These are phyloP conservation scores for Myotis vivesi DNA, from an alignment of 2,797 vertebrate genomes.

Conservation along the genomic window DNA sequence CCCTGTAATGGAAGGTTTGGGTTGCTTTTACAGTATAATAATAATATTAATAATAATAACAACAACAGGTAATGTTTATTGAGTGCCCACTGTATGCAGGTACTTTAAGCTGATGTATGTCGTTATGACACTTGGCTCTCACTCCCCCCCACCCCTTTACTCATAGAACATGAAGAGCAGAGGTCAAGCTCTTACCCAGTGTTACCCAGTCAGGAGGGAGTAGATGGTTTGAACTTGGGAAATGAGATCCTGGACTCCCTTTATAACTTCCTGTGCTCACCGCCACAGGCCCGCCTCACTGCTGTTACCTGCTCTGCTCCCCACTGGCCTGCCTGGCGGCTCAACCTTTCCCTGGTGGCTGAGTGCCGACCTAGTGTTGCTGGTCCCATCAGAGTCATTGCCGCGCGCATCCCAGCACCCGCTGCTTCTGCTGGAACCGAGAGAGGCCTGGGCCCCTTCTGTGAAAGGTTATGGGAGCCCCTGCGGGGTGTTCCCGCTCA, in stretches of 20 bases:
- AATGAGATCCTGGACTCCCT: not conserved
- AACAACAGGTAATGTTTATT: not conserved
- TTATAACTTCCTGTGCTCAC: not conserved
- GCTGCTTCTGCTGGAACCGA: not conserved
- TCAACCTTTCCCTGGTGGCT: not conserved
- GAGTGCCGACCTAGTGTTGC: not conserved
- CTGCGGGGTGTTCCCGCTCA: not conserved
- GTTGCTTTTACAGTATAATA: not conserved
- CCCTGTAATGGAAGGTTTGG: not conserved
- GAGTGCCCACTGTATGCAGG: not conserved
- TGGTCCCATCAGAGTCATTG: not conserved
- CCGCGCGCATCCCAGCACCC: not conserved
- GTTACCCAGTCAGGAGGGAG: not conserved
- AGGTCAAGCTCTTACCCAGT: not conserved
- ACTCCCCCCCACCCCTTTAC: not conserved
- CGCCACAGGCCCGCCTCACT: not conserved
- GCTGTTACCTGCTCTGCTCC: not conserved
- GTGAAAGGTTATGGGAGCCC: not conserved
- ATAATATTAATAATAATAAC: not conserved
- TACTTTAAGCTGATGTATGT: not conserved
- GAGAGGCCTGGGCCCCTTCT: not conserved
- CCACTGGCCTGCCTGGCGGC: not conserved
- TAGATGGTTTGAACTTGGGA: not conserved
- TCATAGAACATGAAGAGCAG: not conserved
- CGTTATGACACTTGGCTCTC: too few species aligned